Evolutionary conservation across 2,113 vertebrate species (phyloP).

Genomic region (Tautogolabrus adspersus): DNA sequence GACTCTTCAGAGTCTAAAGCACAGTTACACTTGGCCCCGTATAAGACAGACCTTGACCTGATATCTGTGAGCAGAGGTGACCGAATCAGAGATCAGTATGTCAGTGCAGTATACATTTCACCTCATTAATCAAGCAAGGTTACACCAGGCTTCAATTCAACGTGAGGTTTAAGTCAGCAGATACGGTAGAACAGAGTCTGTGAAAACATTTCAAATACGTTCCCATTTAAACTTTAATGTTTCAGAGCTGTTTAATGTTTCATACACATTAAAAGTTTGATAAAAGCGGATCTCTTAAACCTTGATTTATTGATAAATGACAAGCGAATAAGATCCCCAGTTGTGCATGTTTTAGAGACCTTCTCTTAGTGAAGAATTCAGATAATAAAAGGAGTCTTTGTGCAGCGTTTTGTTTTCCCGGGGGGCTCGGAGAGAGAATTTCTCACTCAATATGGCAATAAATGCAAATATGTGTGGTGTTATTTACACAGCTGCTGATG

Average conservation of each 20-base stretch:
- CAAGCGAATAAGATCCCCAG: neutral
- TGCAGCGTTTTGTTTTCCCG: neutral
- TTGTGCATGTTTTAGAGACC: neutral
- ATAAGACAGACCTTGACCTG: conserved; percentile 53
- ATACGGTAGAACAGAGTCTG: neutral
- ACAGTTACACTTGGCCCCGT: conserved; percentile 29
- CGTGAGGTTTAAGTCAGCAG: conserved; percentile 32
- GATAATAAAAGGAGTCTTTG: neutral
- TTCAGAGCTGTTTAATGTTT: conserved; percentile 15
- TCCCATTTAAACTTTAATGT: conserved; percentile 36
- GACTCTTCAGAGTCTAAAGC: conserved; percentile 21
- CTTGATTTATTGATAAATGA: conserved; percentile 31
- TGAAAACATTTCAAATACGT: conserved; percentile 48
- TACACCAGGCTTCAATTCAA: conserved; percentile 38
- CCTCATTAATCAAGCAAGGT: conserved; percentile 75
- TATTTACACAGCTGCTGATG: conserved; percentile 16
- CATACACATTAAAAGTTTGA: conserved; percentile 19
- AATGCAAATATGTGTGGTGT: conserved; percentile 13
- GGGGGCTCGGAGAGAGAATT: neutral
- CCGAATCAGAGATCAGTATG: conserved; percentile 55
- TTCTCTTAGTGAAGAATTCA: neutral
- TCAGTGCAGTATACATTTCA: conserved; percentile 47
- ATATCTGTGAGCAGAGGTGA: conserved; percentile 40
- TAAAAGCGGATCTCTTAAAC: conserved; percentile 5
- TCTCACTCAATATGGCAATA: conserved; percentile 8